Conservation (phyloP, 2,888 invertebrate species). For the Fissipunctia ypsillon region DNA sequence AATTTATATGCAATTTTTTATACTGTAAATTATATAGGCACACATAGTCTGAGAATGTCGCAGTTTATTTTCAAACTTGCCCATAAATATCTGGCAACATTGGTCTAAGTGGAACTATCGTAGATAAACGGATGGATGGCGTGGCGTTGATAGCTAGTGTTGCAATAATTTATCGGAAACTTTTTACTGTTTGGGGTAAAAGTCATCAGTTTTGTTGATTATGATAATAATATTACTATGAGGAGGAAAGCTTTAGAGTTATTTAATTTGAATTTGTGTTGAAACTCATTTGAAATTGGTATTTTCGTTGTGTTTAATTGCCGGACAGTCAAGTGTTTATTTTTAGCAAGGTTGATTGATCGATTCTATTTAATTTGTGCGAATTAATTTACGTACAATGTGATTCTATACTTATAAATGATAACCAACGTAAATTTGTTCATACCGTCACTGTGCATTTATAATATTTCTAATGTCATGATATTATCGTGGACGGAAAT, state of each 20-base stretch:
- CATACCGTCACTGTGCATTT: no score
- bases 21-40: not conserved
- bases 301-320: constrained; percentile 18
- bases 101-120: constrained; percentile 48
- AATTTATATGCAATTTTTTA: not conserved
- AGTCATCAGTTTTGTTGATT: constrained; percentile 42
- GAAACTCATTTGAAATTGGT: constrained; percentile 8
- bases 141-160: constrained; percentile 66
- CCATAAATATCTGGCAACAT: constrained; percentile 54
- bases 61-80: constrained; percentile 17
- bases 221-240: constrained; percentile 28
- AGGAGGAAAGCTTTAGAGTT: constrained; percentile 36
- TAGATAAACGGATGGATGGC: constrained; percentile 62
- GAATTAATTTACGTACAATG: not conserved
- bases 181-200: constrained; percentile 62
- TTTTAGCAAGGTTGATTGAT: not conserved
- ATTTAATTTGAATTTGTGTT: constrained; percentile 41
- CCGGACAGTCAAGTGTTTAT: not conserved
- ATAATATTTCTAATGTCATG: no score
- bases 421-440: no score
- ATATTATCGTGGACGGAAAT: no score
- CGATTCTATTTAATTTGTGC: not conserved
- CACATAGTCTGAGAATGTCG: not conserved
- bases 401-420: no score
- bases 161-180: constrained; percentile 65